These are phyloP conservation scores for Ditylenchus dipsaci DNA, from an alignment of 1,140 invertebrate genomes.

Conservation along the genomic window DNA sequence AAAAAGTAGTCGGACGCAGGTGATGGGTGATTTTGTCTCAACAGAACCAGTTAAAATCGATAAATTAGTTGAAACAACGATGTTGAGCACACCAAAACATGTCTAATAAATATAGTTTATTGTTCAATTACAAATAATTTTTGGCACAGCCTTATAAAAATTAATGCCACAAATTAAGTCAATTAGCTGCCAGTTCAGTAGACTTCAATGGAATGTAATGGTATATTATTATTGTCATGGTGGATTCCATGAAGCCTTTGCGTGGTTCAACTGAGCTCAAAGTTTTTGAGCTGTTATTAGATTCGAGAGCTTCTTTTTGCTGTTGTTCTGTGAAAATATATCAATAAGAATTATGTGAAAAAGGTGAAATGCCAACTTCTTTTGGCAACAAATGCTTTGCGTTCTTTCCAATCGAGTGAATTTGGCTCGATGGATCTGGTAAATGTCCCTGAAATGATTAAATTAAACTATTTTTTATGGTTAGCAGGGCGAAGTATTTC, in stretches of 20 bases:
- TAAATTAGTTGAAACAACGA: neutral
- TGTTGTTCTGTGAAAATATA: conserved; percentile 4
- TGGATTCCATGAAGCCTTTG: neutral
- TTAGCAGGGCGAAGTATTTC: too few species aligned
- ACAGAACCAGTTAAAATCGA: neutral
- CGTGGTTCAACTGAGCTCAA: neutral
- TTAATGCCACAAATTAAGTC: neutral
- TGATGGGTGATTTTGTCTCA: neutral
- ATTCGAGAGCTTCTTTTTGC: neutral
- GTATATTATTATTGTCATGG: neutral
- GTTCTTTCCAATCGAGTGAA: neutral
- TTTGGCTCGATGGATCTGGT: neutral
- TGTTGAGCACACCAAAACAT: neutral
- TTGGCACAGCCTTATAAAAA: neutral
- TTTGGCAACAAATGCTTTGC: neutral
- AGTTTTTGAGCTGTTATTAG: neutral
- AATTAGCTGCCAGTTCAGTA: neutral
- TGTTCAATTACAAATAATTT: neutral
- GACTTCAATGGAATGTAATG: too few species aligned
- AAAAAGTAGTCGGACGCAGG: neutral
- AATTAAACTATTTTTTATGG: too few species aligned
- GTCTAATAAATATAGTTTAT: neutral
- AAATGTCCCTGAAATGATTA: neutral
- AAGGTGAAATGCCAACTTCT: conserved; percentile 3
- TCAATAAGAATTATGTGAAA: neutral